Conservation (phyloP, 2,888 invertebrate species). For the Pachycephus smyrnensis region DNA sequence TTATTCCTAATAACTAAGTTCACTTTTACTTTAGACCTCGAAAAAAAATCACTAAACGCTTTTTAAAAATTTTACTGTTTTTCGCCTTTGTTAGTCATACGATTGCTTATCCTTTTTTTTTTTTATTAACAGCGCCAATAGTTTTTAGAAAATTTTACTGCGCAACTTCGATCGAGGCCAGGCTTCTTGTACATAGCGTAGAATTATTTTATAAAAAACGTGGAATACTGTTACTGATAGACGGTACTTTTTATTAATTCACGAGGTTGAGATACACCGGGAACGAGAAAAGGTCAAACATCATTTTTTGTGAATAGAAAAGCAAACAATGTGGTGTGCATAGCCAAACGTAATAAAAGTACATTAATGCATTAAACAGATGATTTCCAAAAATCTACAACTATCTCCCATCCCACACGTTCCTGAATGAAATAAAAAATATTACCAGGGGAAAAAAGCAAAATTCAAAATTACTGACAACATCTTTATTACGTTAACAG, state of each 20-base stretch:
- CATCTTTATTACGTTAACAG: constrained; percentile 4
- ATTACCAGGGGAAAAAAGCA: neutral
- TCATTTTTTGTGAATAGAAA: constrained; percentile 35
- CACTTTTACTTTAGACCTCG: neutral
- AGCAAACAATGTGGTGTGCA: constrained; percentile 35
- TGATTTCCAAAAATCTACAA: neutral
- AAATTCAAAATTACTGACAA: neutral
- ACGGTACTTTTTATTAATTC: constrained; percentile 46
- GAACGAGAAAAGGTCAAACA: constrained; percentile 12
- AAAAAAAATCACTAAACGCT: neutral
- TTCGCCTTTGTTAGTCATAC: neutral
- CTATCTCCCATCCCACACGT: neutral
- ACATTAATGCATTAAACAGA: constrained; percentile 39
- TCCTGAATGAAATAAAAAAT: neutral
- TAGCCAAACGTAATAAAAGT: constrained; percentile 50
- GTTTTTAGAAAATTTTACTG: neutral
- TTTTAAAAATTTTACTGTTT: neutral
- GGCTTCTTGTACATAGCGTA: constrained; percentile 16
- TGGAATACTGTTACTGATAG: constrained; percentile 46
- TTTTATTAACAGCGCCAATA: neutral
- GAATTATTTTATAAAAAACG: constrained; percentile 17
- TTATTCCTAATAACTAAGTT: neutral
- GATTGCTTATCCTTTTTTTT: neutral
- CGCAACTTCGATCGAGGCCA: constrained; percentile 1
- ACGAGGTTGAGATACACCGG: constrained; percentile 8